A percentile compares a stretch with the other conserved stretches of the same genome.
Conservation (phyloP, 1,140 invertebrate genomes). For the Drosophila malerkotliana region DNA sequence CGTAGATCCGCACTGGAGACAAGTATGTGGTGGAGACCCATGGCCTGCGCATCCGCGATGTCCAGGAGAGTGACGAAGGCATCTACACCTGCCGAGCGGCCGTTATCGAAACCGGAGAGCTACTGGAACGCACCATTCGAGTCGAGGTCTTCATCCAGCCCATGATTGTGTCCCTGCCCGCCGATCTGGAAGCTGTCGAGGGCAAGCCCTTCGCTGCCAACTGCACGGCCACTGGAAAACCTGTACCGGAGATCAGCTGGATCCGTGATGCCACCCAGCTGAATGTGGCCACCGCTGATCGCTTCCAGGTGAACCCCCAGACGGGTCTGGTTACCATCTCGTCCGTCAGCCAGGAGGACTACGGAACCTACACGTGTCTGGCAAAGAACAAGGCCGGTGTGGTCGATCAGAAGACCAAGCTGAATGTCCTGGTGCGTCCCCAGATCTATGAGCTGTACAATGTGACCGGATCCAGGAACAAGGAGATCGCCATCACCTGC, state of each 20-base stretch:
- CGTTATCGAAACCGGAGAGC: constrained; percentile 91
- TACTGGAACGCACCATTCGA: constrained; percentile 89
- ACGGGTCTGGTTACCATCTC: constrained; percentile 90
- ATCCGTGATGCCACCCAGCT: constrained; percentile 88
- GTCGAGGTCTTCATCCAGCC: constrained; percentile 93
- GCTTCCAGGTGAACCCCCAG: constrained; percentile 90
- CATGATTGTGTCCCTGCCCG: constrained; percentile 86
- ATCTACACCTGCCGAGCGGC: constrained; percentile 93
- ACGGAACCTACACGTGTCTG: constrained; percentile 91
- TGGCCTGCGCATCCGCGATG: constrained; percentile 91
- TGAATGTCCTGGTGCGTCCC: constrained; percentile 90
- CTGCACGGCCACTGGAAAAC: constrained; percentile 93
- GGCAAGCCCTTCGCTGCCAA: constrained; percentile 89
- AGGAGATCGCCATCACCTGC: constrained; percentile 89
- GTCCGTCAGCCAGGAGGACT: constrained; percentile 90
- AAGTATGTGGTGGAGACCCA: constrained; percentile 90
- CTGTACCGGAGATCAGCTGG: constrained; percentile 92
- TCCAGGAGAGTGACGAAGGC: constrained; percentile 92
- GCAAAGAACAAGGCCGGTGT: constrained; percentile 92
- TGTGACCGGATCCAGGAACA: constrained; percentile 87
- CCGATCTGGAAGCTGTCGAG: constrained; percentile 89
- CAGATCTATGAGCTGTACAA: constrained; percentile 92
- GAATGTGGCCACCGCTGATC: constrained; percentile 88
- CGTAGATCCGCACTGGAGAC: constrained; percentile 86
- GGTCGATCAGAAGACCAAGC: constrained; percentile 85